Evolutionary conservation across 2,888 invertebrate species (phyloP), one percentile per base, ranked within the genome.

Genomic region (Cactoblastis cactorum): DNA sequence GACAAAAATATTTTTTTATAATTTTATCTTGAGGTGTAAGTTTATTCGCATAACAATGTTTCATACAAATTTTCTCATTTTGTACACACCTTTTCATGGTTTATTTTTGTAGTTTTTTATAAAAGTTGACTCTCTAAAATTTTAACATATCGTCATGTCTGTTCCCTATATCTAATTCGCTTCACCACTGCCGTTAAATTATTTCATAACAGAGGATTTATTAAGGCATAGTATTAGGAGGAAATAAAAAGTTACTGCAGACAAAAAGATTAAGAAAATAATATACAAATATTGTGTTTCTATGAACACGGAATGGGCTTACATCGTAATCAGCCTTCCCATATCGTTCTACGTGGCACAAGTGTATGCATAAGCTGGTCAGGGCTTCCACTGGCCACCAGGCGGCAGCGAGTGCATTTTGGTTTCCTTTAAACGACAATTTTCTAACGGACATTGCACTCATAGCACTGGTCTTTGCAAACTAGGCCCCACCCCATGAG

Each of bases 1-100:
- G 77, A 74, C 83, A 65, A 58, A 3, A 66, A 61, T 69, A 71
- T 69, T 75, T 82, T n/a, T 82, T 77, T 82, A 74, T 80, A 83
- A 81, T 86, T 84, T 88, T 87, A 87, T 85, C 78, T 86, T 85
- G 88, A 87, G 89, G 89, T 89, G 88, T 89, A 89, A 87, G 88
- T 88, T 89, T 89, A 89, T 88, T 88, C 87, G 88, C 89, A 85
- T 89, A 89, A 89, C 89, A 89, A 88, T 87, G 81, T 88, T 85
- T 88, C 87, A 89, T 89, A 89, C 89, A 89, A 89, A 89, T 88
- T 83, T 86, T 86, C 83, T 86, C 86, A 80, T 87, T 87, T 89
- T 88, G 87, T 89, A 88, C 88, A 88, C 88, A 89, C 87, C 88
- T 83, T 86, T 81, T 83, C 83, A 76, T 77, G 69, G 74, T 83